Conservation (phyloP, 2,113 vertebrate species). For the Henicopernis longicauda region DNA sequence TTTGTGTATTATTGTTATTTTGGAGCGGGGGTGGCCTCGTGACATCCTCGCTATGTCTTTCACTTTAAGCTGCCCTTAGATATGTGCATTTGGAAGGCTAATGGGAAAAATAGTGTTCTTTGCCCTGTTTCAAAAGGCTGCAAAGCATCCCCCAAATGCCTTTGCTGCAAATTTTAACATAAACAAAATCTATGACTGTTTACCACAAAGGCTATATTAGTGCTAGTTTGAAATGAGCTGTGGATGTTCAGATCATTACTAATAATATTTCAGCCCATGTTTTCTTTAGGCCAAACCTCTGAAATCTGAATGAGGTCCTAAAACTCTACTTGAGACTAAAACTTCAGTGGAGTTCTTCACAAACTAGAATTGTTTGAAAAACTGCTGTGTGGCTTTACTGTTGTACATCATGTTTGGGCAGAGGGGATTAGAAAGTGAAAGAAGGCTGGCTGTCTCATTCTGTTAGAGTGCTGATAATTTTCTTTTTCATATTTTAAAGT, state of each 20-base stretch:
- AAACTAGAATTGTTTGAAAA: background rate
- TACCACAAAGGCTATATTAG: background rate
- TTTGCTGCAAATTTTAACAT: background rate
- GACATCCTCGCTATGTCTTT: background rate
- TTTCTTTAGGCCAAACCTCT: background rate
- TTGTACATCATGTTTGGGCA: background rate
- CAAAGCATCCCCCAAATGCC: background rate
- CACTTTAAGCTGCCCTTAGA: background rate
- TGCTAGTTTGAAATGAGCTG: background rate
- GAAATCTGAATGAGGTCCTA: background rate
- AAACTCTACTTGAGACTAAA: background rate
- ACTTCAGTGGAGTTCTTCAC: background rate
- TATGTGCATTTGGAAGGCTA: background rate
- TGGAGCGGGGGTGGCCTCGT: accelerated
- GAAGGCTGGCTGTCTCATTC: background rate
- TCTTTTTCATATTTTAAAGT: background rate
- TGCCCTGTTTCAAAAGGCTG: background rate
- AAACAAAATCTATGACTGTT: background rate
- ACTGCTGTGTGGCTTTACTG: background rate
- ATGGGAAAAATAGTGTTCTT: background rate
- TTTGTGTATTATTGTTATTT: constrained; percentile 31
- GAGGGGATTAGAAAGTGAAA: background rate
- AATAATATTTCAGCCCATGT: background rate
- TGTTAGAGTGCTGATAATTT: background rate
- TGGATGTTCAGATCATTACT: background rate